Evolutionary conservation across 2,797 vertebrate species (phyloP).

Genomic region (Tangara arthus): DNA sequence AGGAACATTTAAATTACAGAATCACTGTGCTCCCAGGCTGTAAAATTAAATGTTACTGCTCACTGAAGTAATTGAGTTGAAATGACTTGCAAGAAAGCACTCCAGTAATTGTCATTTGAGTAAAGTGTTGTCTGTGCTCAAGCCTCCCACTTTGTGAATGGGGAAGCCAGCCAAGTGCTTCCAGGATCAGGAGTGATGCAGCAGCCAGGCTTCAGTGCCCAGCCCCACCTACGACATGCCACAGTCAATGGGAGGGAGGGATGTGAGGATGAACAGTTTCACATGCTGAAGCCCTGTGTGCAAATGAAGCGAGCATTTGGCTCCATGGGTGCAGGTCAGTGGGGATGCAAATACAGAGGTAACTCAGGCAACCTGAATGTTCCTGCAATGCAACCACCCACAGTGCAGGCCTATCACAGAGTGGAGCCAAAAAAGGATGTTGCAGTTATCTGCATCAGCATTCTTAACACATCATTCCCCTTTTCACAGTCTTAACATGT

Average conservation of each 20-base stretch:
- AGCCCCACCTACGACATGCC: not conserved
- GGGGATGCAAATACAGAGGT: not conserved
- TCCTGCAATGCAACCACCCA: not conserved
- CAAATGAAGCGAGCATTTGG: not conserved
- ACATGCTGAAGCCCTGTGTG: not conserved
- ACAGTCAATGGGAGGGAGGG: not conserved
- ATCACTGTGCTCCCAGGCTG: not conserved
- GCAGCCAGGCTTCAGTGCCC: not conserved
- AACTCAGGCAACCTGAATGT: not conserved
- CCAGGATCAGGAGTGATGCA: not conserved
- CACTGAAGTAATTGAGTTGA: slow-evolving; percentile 45
- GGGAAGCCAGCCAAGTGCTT: not conserved
- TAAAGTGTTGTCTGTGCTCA: not conserved
- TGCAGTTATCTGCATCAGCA: not conserved
- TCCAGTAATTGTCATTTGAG: not conserved
- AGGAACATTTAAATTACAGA: not conserved
- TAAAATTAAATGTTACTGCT: slow-evolving; percentile 37
- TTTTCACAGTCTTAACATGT: not conserved
- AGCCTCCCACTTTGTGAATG: not conserved
- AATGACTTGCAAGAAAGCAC: slow-evolving; percentile 39
- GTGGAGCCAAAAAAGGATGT: not conserved
- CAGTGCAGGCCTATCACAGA: not conserved
- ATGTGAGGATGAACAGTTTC: not conserved
- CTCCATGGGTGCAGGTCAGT: not conserved
- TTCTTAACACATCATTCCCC: not conserved